Conservation (phyloP, 2,888 invertebrate species). For the Spisula solida region DNA sequence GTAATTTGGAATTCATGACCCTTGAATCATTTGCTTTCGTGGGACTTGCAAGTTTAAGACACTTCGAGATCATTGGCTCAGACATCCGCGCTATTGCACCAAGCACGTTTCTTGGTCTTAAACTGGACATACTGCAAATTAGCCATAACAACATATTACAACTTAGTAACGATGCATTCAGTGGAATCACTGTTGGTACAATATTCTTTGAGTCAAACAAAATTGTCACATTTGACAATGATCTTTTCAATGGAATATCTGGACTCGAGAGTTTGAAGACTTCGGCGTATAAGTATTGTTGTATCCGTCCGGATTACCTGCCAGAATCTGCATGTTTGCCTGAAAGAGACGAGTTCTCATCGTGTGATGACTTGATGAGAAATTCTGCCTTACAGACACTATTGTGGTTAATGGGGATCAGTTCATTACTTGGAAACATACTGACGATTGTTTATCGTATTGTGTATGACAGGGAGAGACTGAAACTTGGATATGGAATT, state of each 20-base stretch:
- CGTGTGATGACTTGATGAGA: slow-evolving; percentile 75
- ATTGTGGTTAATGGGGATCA: slow-evolving; percentile 71
- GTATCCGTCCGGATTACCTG: slow-evolving; percentile 58
- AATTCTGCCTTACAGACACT: slow-evolving; percentile 63
- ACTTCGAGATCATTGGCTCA: not conserved
- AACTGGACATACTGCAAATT: slow-evolving; percentile 26
- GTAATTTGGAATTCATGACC: slow-evolving; percentile 12
- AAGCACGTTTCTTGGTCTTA: slow-evolving; percentile 30
- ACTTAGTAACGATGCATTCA: not conserved
- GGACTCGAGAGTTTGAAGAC: not conserved
- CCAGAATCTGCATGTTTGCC: slow-evolving; percentile 63
- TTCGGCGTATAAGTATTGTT: slow-evolving; percentile 57
- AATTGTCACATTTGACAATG: not conserved
- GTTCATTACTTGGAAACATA: slow-evolving; percentile 69
- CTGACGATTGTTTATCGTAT: slow-evolving; percentile 65
- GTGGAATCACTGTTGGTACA: not conserved
- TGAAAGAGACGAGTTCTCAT: slow-evolving; percentile 73
- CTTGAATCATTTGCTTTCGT: slow-evolving; percentile 50
- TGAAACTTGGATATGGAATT: slow-evolving; percentile 61
- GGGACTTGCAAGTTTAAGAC: slow-evolving; percentile 45
- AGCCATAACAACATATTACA: slow-evolving; percentile 22
- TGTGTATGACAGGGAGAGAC: slow-evolving; percentile 72
- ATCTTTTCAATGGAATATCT: not conserved
- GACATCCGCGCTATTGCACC: not conserved
- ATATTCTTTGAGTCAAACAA: slow-evolving; percentile 59